Evolutionary conservation across 2,113 vertebrate species (phyloP), one percentile per base, ranked within the genome.

Genomic region (Sebastes fasciatus): DNA sequence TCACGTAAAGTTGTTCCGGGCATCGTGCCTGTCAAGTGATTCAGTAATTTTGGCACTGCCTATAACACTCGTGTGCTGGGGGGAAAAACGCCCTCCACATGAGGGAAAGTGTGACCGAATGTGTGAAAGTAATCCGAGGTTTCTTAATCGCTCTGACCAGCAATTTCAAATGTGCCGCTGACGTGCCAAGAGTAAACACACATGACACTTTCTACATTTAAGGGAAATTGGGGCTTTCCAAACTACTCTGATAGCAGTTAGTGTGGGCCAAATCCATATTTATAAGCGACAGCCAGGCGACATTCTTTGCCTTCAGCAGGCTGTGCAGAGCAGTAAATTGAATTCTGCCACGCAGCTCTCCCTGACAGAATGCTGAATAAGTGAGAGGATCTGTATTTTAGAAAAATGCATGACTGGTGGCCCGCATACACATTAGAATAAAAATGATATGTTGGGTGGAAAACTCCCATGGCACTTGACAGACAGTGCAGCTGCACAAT

Each of bases 291-390:
- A 92, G 91, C 78, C 82, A 82, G 74, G 86, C 87, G 55, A 90
- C 90, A 87, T 91, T 93, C 88, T 93, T 91, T 86, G 90, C 92
- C 90, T 89, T 90, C 90, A 93, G 94, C 91, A 85, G 90, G 67
- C 89, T 89, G 92, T 87, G 89, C 89, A 86, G 86, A 79, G 91
- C 92, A 93, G 90, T 92, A 95, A 95, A 94, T 94, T 95, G 89
- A 94, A 94, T 94, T 93, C 82, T 87, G 86, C 89, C 90, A 86
- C 77, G 82, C 92, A 86, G 91, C 89, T 91, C 90, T 90, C 86
- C 19, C 91, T 93, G 91, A 94, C 93, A 92, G 93, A 94, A 93
- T 94, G 91, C 93, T 93, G 93, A 94, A 94, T 94, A 94, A 94
- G 93, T 93, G 91, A 90, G 88, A 92, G 83, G 91, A 91, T 92